Evolutionary conservation across 2,797 vertebrate genomes (phyloP).

Genomic region (Cossypha caffra): DNA sequence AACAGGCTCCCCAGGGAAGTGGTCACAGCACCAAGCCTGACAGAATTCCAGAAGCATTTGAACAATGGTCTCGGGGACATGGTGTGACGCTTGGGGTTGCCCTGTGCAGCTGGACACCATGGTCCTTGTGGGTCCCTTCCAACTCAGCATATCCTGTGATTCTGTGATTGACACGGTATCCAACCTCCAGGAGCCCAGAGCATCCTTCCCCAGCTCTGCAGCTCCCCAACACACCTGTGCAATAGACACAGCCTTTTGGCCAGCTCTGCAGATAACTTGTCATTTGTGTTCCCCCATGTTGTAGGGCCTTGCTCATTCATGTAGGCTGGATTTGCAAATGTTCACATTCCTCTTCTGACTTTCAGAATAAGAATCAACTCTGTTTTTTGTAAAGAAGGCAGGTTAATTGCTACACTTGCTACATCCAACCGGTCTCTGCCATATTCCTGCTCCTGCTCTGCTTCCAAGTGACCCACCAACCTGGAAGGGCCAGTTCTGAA

Average conservation of each 20-base stretch:
- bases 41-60: background rate
- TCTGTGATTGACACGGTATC: background rate
- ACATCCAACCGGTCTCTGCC: background rate
- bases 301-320: background rate
- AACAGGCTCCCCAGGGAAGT: background rate
- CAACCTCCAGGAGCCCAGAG: background rate
- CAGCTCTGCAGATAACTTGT: background rate
- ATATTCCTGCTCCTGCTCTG: background rate
- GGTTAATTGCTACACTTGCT: background rate
- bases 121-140: background rate
- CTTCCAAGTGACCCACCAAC: background rate
- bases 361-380: background rate
- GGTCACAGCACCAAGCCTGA: background rate
- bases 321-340: background rate
- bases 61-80: background rate
- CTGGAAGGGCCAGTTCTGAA: background rate
- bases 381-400: background rate
- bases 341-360: rapidly evolving
- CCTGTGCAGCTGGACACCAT: background rate
- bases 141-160: background rate
- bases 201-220: background rate
- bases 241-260: background rate
- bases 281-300: background rate
- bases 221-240: background rate
- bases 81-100: background rate